phyloP scores from a whole-genome alignment of 2,113 vertebrate species.

The Lipotes vexillifer region DNA sequence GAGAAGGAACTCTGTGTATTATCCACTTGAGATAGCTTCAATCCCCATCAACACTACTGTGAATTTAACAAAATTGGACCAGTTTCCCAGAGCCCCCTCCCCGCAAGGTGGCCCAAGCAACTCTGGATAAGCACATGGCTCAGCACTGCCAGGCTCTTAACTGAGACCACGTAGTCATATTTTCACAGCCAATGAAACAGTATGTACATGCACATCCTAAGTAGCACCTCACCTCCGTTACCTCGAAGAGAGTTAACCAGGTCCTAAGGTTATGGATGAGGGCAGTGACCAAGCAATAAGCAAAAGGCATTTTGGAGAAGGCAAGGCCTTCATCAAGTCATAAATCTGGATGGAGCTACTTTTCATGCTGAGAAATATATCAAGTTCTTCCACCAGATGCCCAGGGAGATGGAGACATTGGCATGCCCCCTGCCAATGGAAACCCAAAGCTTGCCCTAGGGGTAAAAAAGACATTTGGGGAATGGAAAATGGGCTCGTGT shows the following conservation, averaged over 20 bases:
- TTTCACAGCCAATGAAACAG: neutral
- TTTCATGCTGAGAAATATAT: slow-evolving; percentile 56
- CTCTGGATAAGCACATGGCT: neutral
- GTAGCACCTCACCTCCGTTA: neutral
- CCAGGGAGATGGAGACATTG: slow-evolving; percentile 35
- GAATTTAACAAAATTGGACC: slow-evolving; percentile 22
- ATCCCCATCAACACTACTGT: neutral
- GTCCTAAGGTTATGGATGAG: neutral
- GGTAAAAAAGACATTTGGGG: slow-evolving; percentile 62
- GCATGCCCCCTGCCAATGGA: slow-evolving; percentile 59
- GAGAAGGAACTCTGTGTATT: slow-evolving; percentile 4
- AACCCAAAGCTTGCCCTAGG: slow-evolving; percentile 59
- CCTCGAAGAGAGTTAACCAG: neutral
- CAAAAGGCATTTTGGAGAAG: neutral
- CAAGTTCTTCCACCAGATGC: slow-evolving; percentile 58
- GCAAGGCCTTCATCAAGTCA: slow-evolving; percentile 12
- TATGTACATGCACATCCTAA: neutral
- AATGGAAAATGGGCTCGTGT: slow-evolving; percentile 63
- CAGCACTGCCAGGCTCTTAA: neutral
- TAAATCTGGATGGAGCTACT: slow-evolving; percentile 48
- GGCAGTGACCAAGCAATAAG: neutral
- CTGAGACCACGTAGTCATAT: neutral
- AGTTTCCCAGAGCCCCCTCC: neutral
- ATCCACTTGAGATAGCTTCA: slow-evolving; percentile 18
- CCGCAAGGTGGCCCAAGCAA: neutral